These are phyloP conservation scores for Maccullochella peelii DNA, from an alignment of 2,113 vertebrate species.

Conservation along the genomic window DNA sequence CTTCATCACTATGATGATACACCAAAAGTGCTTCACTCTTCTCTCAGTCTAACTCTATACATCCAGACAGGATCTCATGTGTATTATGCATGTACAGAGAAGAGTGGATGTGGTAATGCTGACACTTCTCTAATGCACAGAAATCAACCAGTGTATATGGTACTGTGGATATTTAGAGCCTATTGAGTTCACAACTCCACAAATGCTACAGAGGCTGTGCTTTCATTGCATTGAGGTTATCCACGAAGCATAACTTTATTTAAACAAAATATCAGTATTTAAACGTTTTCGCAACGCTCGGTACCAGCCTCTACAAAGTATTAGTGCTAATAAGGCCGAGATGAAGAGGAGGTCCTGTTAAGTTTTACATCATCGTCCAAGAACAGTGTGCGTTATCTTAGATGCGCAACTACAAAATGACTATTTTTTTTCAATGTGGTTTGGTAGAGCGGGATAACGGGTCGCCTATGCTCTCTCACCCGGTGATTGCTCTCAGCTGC, in stretches of 20 bases:
- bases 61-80: neutral
- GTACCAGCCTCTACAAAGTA: neutral
- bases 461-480: constrained; percentile 56
- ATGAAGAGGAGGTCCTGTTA: neutral
- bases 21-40: neutral
- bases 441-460: neutral
- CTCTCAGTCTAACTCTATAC: neutral
- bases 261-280: neutral
- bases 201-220: neutral
- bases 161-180: no score
- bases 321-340: neutral
- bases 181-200: neutral
- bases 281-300: neutral
- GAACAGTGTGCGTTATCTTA: neutral
- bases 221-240: neutral
- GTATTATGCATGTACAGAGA: neutral
- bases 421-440: neutral
- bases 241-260: neutral
- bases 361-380: fast-evolving
- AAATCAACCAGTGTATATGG: neutral
- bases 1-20: neutral
- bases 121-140: neutral
- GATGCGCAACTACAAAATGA: neutral
- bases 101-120: neutral
- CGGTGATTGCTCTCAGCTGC: constrained; percentile 32